A percentile compares a stretch with the other conserved stretches of the same genome.
Evolutionary conservation across 1,140 invertebrate species (phyloP).

Genomic region (Eulimnadia texana): DNA sequence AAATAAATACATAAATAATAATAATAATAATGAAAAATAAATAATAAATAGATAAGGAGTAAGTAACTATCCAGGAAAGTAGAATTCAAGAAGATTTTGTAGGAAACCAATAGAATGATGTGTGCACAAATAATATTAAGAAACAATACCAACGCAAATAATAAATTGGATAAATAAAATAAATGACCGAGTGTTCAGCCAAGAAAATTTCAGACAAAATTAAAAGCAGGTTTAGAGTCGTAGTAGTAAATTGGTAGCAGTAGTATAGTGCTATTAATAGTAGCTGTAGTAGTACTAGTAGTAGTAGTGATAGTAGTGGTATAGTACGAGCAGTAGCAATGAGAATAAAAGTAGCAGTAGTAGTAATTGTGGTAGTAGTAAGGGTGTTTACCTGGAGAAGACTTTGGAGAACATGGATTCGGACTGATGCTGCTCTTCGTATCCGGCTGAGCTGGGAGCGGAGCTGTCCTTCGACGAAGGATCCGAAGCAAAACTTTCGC

Average conservation of each 20-base stretch:
- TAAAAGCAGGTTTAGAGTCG: no score
- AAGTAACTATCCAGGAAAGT: neutral
- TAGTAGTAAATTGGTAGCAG: no score
- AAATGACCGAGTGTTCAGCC: neutral
- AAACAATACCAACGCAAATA: neutral
- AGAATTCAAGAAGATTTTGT: neutral
- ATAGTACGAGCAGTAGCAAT: no score
- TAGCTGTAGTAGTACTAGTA: no score
- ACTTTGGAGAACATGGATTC: conserved; percentile 68
- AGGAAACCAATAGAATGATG: neutral
- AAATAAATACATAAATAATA: conserved; percentile 1
- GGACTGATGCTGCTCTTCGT: conserved; percentile 48
- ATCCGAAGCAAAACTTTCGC: conserved; percentile 40
- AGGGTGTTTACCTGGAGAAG: conserved; percentile 61
- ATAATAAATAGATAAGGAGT: conserved; percentile 1
- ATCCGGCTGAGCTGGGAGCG: conserved; percentile 24
- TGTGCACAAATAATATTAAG: neutral
- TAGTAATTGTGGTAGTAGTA: no score
- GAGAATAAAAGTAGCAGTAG: no score
- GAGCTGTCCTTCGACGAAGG: conserved; percentile 3
- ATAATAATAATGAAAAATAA: conserved; percentile 17
- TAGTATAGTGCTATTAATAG: no score
- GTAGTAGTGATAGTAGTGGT: no score
- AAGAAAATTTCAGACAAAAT: neutral
- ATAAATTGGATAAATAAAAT: neutral